Evolutionary conservation across 2,113 vertebrate genomes (phyloP), one percentile per base, ranked within the genome.

Genomic region (Aptenodytes forsteri): DNA sequence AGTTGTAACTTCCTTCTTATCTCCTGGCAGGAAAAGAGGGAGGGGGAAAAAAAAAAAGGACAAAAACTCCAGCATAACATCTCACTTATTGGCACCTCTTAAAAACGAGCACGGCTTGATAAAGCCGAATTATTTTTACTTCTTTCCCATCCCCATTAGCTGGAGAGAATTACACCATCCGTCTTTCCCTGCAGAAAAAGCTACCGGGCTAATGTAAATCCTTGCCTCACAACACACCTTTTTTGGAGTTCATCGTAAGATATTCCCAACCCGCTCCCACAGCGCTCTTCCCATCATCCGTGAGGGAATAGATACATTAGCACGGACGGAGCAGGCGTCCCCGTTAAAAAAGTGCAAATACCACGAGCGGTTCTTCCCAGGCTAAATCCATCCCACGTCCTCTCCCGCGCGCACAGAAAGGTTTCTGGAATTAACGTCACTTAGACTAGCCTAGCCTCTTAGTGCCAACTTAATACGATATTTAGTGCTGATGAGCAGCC

Each of bases 221-320:
- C n/a, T 20, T 34, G 19, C 40, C 72, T 46, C 18, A 3, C 10
- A 26, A 61, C 30, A 21, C 42, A 17, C n/a, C n/a, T 49, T 36
- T 67, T 13, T 10, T 1, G 9, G 42, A 34, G 30, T 49, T 42
- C 42, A 22, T 6, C 19, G 0, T 7, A 7, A 32, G 38, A 19
- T 13, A 32, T 15, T n/a, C 25, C 2, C 27, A 25, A 18, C 40
- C 27, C 4, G 16, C 72, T 49, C 47, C 61, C 40, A 5, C 55
- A 10, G 29, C 3, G 19, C 62, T 25, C 59, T 14, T 11, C 70
- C 20, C 8, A 10, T 15, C 38, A 10, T 7, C 46, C 7, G 6
- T 2, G 26, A 42, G 46, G 1, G 21, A 55, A 30, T 8, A 13
- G 1, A 7, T 10, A 18, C 16, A 5, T 23, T 4, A 29, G 12